Percentiles rank a stretch among this genome's conserved stretches.
Evolutionary conservation across 1,140 invertebrate genomes (phyloP).

Genomic region (Nebria ingens): DNA sequence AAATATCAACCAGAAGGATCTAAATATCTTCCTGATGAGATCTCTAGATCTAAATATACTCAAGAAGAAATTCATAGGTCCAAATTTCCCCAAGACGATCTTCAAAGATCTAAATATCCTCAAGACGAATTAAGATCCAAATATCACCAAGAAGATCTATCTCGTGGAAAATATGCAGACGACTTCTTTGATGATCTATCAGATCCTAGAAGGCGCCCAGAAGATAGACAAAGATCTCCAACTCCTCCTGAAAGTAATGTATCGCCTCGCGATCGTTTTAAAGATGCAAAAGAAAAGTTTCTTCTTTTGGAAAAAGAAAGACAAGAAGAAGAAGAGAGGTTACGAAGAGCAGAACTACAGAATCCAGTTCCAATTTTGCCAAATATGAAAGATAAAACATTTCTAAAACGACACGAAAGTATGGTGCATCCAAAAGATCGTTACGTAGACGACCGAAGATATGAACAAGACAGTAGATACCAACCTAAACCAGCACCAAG

Average conservation of each 20-base stretch:
- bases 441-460: slow-evolving; percentile 18
- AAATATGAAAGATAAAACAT: slow-evolving; percentile 22
- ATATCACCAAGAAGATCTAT: slow-evolving; percentile 13
- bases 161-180: slow-evolving; percentile 10
- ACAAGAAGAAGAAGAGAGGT: slow-evolving; percentile 39
- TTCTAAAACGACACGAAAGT: slow-evolving; percentile 26
- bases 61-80: slow-evolving; percentile 2
- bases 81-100: background rate
- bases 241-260: slow-evolving; percentile 39
- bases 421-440: slow-evolving; percentile 19
- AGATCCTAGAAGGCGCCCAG: slow-evolving; percentile 23
- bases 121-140: slow-evolving; percentile 13
- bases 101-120: slow-evolving; percentile 2
- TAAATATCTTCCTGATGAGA: too few relatives aligned
- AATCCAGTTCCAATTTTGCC: slow-evolving; percentile 21
- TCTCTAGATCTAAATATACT: too few relatives aligned
- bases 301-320: slow-evolving; percentile 61
- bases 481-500: slow-evolving; percentile 27
- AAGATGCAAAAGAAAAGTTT: slow-evolving; percentile 76
- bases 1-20: too few relatives aligned
- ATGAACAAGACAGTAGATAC: slow-evolving; percentile 13
- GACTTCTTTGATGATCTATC: slow-evolving; percentile 3
- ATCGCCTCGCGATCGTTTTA: slow-evolving; percentile 64
- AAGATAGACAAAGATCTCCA: slow-evolving; percentile 40
- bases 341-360: slow-evolving; percentile 6